Evolutionary conservation across 2,888 invertebrate species (phyloP), one percentile per base, ranked within the genome.

Genomic region (Oscheius onirici): DNA sequence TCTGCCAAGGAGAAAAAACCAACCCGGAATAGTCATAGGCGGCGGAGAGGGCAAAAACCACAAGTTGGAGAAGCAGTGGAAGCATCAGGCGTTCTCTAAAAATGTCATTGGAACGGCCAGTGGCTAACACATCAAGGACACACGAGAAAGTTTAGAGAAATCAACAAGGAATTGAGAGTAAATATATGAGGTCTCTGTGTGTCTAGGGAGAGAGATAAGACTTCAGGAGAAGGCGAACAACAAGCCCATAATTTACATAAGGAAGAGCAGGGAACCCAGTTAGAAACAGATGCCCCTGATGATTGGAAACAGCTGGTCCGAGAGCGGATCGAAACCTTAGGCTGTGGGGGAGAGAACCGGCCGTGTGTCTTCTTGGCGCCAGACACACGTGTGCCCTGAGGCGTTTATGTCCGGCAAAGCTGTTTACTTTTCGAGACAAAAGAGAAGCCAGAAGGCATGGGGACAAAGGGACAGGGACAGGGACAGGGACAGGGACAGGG

Each of bases 391-490:
- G 63, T 63, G 63, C 63, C 63, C 63, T 17, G 57, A 49, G 63
- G 63, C 63, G 63, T 63, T 63, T 63, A 63, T 63, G 63, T 46
- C 34, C 17, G 24, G 17, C 60, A 44, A 26, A 44, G 49, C 43
- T 63, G 63, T 63, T 63, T 63, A 63, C 63, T 63, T 63, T 63
- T 49, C 22, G 63, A 63, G 28, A 49, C 26, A 43, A 60, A 60
- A 60, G 34, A 34, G 41, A 41, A 24, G 40, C 57, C 34, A 40
- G 10, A 57, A 57, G 24, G 20, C 24, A 54, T 54, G 11, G n/a
- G n/a, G n/a, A n/a, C n/a, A n/a, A n/a, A n/a, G n/a, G n/a, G n/a
- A n/a, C n/a, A n/a, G n/a, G n/a, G n/a, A n/a, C n/a, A n/a, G n/a
- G n/a, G n/a, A n/a, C n/a, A n/a, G n/a, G n/a, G n/a, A n/a, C n/a